Evolutionary conservation across 1,140 invertebrate genomes (phyloP).

Genomic region (Brachionus paranguensis): DNA sequence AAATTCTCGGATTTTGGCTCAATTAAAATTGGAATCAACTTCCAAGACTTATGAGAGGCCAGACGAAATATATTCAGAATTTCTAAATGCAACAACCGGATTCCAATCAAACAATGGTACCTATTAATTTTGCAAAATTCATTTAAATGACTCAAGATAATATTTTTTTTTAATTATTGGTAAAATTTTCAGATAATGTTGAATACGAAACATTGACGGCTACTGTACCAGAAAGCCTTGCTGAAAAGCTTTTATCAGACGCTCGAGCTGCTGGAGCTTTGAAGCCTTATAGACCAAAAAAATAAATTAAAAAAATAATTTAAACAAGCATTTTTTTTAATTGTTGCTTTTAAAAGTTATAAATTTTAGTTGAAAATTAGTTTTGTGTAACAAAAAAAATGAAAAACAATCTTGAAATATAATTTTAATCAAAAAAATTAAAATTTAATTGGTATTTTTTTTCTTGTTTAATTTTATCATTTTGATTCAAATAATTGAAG

Average conservation of each 20-base stretch:
- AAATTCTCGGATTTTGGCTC: conserved; percentile 15
- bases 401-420: background rate
- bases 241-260: conserved; percentile 32
- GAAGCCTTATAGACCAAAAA: background rate
- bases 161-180: background rate
- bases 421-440: background rate
- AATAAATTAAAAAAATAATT: background rate
- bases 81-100: background rate
- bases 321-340: background rate
- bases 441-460: background rate
- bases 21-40: conserved; percentile 22
- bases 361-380: background rate
- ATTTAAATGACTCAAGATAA: background rate
- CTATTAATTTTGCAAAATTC: background rate
- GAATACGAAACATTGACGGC: conserved; percentile 32
- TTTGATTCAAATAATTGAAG: too few species aligned
- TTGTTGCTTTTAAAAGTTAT: background rate
- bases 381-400: background rate
- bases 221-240: conserved; percentile 8
- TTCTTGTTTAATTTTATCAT: too few species aligned
- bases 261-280: conserved; percentile 22
- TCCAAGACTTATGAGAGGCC: background rate
- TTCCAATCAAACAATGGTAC: background rate
- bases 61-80: background rate
- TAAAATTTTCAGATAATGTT: conserved; percentile 17